Evolutionary conservation across 2,113 vertebrate species (phyloP).

Genomic region (Cavia porcellus): DNA sequence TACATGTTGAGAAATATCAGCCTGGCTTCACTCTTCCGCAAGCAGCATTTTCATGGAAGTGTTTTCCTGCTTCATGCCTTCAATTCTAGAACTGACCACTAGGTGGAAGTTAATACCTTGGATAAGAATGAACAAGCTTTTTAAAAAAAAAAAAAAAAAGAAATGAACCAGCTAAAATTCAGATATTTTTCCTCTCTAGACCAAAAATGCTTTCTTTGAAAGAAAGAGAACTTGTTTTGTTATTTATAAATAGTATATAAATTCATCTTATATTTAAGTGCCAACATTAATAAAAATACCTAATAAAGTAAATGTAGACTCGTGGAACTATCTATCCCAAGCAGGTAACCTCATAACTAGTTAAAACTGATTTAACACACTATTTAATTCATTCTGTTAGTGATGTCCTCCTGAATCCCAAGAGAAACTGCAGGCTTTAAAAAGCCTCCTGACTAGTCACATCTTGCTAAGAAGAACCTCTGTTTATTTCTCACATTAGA

Average conservation of each 20-base stretch:
- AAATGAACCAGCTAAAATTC: background rate
- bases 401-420: background rate
- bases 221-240: slow-evolving; percentile 52
- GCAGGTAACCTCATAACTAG: slow-evolving; percentile 20
- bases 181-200: background rate
- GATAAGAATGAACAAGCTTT: background rate
- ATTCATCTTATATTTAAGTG: background rate
- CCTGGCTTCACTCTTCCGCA: background rate
- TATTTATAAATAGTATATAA: background rate
- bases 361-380: slow-evolving; percentile 24
- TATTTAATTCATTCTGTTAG: slow-evolving; percentile 10
- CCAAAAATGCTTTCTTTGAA: slow-evolving; percentile 41
- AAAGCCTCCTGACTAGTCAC: background rate
- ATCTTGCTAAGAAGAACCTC: background rate
- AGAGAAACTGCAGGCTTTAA: slow-evolving; percentile 5
- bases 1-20: background rate
- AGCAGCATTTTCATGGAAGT: background rate
- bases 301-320: slow-evolving; percentile 39
- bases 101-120: slow-evolving; percentile 75
- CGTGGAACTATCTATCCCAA: background rate
- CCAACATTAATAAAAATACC: slow-evolving; percentile 27
- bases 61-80: slow-evolving; percentile 48
- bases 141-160: no score
- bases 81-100: slow-evolving; percentile 77
- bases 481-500: slow-evolving; percentile 5